These are phyloP conservation scores for Phymorhynchus buccinoides DNA, from an alignment of 1,140 invertebrate species.

Conservation along the genomic window DNA sequence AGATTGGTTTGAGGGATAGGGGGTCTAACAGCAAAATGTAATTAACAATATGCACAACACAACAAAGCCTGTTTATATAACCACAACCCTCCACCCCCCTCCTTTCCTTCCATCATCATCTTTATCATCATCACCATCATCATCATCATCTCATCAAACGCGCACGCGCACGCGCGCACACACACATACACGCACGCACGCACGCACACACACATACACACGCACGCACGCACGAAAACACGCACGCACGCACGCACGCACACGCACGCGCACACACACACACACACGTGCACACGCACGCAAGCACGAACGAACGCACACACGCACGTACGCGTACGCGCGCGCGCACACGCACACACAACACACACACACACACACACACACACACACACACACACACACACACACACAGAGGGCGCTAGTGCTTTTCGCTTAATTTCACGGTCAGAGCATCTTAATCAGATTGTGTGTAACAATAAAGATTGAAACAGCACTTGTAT, in stretches of 20 bases:
- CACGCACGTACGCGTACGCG: not conserved
- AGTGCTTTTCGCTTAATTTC: too few relatives aligned
- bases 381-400: conserved; percentile 7
- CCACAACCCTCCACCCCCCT: too few relatives aligned
- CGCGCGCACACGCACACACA: conserved; percentile 9
- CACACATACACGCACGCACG: not conserved
- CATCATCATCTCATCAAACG: not conserved
- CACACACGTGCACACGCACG: not conserved
- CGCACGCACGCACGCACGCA: not conserved
- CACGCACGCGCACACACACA: not conserved
- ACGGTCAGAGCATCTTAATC: too few relatives aligned
- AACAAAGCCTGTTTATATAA: too few relatives aligned
- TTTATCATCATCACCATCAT: too few relatives aligned
- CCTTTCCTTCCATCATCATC: too few relatives aligned
- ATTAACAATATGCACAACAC: too few relatives aligned
- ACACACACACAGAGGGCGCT: not conserved
- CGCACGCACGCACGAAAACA: not conserved
- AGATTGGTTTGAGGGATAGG: too few relatives aligned
- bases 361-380: not conserved
- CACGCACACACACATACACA: conserved; percentile 3
- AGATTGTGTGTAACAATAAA: too few relatives aligned
- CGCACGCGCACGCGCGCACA: not conserved
- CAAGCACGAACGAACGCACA: not conserved
- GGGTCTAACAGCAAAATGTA: too few relatives aligned
- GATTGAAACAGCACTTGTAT: too few relatives aligned